Evolutionary conservation across 1,140 invertebrate species (phyloP).

Genomic region (Agrypnia vestita): DNA sequence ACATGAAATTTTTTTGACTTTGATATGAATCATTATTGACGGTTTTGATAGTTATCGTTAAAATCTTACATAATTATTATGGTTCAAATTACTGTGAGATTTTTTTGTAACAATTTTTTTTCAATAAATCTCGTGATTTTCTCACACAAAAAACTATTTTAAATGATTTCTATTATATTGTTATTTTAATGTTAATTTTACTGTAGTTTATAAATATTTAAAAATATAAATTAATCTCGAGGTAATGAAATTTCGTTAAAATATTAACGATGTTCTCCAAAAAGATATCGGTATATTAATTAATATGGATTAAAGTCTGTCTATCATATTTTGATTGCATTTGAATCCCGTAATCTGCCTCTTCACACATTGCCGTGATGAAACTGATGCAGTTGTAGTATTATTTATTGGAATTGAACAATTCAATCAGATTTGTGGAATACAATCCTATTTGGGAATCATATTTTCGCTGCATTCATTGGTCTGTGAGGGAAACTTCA

Average conservation of each 20-base stretch:
- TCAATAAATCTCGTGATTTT: no score
- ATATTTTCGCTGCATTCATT: slow-evolving; percentile 30
- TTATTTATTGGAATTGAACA: slow-evolving; percentile 27
- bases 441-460: slow-evolving; percentile 42
- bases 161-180: no score
- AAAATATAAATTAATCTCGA: no score
- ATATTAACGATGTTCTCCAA: not conserved
- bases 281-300: not conserved
- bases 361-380: slow-evolving; percentile 29
- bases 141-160: no score
- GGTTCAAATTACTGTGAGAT: no score
- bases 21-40: no score
- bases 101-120: no score
- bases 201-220: no score
- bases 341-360: slow-evolving; percentile 30
- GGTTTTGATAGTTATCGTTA: no score
- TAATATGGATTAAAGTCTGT: not conserved
- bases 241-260: not conserved
- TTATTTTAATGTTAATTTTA: no score
- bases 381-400: slow-evolving; percentile 11
- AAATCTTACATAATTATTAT: no score
- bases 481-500: not conserved
- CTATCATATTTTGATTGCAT: slow-evolving; percentile 37
- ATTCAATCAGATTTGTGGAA: slow-evolving; percentile 38
- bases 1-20: no score